Base-by-base conservation (phyloP, 2,113 vertebrate genomes). In the Ranitomeya imitator region DNA sequence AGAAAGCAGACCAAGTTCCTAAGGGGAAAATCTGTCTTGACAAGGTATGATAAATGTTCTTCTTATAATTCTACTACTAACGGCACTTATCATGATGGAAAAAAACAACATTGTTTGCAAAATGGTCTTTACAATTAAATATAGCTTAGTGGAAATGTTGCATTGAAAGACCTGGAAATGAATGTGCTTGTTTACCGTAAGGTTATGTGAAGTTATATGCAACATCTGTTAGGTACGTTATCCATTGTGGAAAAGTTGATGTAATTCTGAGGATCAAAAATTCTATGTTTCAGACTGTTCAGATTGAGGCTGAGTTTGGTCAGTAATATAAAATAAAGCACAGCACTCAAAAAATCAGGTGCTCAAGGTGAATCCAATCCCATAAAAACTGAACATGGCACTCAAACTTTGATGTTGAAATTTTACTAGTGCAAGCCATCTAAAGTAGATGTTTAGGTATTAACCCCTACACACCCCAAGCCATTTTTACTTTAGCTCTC, bases 21-120 rank as follows among this genome's bases (percentile, higher is more conserved):
- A 59, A 69, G 67, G 87, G 87, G 60, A 45, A 74, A 88, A 57
- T 57, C 73, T 55, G 57, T 78, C 80, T 77, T 88, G 87, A 88
- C 87, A 89, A 89, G 71, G 45, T 85, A 69, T 78, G 60, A 85
- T 89, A 79, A 89, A 89, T 89, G 81, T 57, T 85, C 51, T 79
- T 19, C 2, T 60, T 77, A 79, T 78, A 85, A 83, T 54, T 55
- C 21, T 82, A 59, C 67, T 54, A 76, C 69, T 83, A 63, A 57
- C 60, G 79, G 23, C 80, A 84, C 71, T 83, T 71, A 81, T 45
- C 55, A 63, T 61, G 71, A 83, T 71, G 69, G 63, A 51, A 37
- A 76, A 87, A 87, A 45, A 45, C 37, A 45, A 45, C 12, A 54
- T 59, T 73, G 26, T 71, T 76, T 77, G 45, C 74, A 54, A 83